Conservation (phyloP, 1,140 invertebrate species). For the Acromyrmex echinatior region DNA sequence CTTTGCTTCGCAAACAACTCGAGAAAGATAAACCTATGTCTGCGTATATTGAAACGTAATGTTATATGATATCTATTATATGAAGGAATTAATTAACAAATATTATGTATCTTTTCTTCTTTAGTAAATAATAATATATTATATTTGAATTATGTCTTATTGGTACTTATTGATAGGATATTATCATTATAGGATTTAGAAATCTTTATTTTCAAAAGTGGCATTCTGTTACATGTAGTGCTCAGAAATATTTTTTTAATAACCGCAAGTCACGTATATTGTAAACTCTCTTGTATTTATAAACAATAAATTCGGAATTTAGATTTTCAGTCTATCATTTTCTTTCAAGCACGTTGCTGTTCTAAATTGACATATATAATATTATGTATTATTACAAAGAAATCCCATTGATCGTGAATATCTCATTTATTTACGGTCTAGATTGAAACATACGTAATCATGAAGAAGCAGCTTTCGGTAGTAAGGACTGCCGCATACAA, state of each 20-base stretch:
- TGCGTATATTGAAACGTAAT: neutral
- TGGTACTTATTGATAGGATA: neutral
- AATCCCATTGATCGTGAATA: neutral
- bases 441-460: neutral
- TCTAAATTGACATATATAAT: neutral
- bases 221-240: neutral
- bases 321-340: neutral
- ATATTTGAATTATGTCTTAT: neutral
- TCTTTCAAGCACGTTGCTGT: neutral
- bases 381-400: neutral
- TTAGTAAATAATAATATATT: neutral
- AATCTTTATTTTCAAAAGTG: neutral
- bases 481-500: neutral
- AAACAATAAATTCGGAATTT: neutral
- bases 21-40: neutral
- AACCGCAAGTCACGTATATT: neutral
- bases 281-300: neutral
- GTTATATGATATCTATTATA: neutral
- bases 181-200: neutral
- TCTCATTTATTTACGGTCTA: slow-evolving; percentile 13
- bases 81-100: neutral
- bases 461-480: slow-evolving; percentile 19
- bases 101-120: neutral
- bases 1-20: neutral
- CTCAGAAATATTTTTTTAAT: neutral